Evolutionary conservation across 2,888 invertebrate species (phyloP).

Genomic region (Thelaira solivaga): DNA sequence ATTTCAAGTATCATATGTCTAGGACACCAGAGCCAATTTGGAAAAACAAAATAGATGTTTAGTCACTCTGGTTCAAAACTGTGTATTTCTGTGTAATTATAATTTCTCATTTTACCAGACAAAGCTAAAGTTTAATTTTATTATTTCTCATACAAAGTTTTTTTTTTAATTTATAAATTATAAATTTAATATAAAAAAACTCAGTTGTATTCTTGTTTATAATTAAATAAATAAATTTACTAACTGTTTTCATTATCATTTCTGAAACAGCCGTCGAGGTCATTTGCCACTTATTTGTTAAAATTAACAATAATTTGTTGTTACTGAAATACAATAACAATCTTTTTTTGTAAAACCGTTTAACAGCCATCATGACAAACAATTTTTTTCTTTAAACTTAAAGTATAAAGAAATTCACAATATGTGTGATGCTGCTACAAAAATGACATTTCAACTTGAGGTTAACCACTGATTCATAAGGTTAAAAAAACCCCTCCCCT

Average conservation of each 20-base stretch:
- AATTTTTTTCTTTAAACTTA: slow-evolving; percentile 9
- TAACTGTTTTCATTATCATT: neutral
- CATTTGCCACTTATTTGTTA: slow-evolving; percentile 41
- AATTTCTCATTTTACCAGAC: no score
- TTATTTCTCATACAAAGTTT: no score
- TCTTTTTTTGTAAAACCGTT: neutral
- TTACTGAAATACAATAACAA: neutral
- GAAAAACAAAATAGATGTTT: no score
- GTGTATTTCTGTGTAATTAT: no score
- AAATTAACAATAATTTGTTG: slow-evolving; percentile 43
- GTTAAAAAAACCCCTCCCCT: slow-evolving; percentile 15
- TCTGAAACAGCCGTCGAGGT: slow-evolving; percentile 29
- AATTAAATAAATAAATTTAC: neutral
- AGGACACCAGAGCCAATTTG: no score
- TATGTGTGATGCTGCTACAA: no score
- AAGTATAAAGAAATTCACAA: no score
- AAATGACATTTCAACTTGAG: slow-evolving; percentile 44
- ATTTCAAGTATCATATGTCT: no score
- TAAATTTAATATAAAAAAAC: neutral
- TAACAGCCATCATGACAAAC: slow-evolving; percentile 37
- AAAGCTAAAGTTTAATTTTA: no score
- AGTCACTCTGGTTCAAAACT: no score
- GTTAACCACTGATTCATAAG: slow-evolving; percentile 31
- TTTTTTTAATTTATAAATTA: no score
- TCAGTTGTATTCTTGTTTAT: neutral